Evolutionary conservation across 2,113 vertebrate species (phyloP).

Genomic region (Apeltes quadracus): DNA sequence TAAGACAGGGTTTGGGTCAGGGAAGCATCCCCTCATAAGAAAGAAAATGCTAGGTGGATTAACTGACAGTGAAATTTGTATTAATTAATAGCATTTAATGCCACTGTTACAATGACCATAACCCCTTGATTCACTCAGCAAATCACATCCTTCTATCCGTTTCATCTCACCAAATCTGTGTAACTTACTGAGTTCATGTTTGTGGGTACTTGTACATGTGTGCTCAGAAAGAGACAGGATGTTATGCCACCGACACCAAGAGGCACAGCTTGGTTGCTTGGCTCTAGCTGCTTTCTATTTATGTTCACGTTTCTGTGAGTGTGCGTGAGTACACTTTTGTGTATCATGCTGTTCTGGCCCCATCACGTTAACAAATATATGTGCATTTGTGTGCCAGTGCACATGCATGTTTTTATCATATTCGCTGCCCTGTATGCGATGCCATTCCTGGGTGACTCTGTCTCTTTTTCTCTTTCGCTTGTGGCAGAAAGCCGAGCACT

Average conservation of each 20-base stretch:
- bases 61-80: background rate
- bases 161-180: background rate
- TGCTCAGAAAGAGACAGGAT: background rate
- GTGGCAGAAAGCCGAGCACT: conserved; percentile 53
- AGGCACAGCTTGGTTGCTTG: conserved; percentile 38
- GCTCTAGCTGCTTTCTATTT: conserved; percentile 47
- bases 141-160: background rate
- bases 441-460: conserved; percentile 54
- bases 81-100: background rate
- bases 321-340: conserved; percentile 9
- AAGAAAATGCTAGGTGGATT: background rate
- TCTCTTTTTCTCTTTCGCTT: conserved; percentile 57
- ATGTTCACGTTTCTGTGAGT: conserved; percentile 15
- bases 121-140: background rate
- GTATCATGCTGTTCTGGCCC: conserved; percentile 1
- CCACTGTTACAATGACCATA: background rate
- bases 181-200: background rate
- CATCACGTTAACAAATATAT: conserved; percentile 28
- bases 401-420: conserved; percentile 30
- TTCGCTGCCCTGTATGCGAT: conserved; percentile 30
- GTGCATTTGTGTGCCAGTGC: conserved; percentile 25
- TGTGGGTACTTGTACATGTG: conserved; percentile 10
- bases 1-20: conserved; percentile 18
- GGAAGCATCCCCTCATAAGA: conserved; percentile 22
- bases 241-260: conserved; percentile 26